Evolutionary conservation across 2,113 vertebrate species (phyloP).

Genomic region (Triplophysa rosa): DNA sequence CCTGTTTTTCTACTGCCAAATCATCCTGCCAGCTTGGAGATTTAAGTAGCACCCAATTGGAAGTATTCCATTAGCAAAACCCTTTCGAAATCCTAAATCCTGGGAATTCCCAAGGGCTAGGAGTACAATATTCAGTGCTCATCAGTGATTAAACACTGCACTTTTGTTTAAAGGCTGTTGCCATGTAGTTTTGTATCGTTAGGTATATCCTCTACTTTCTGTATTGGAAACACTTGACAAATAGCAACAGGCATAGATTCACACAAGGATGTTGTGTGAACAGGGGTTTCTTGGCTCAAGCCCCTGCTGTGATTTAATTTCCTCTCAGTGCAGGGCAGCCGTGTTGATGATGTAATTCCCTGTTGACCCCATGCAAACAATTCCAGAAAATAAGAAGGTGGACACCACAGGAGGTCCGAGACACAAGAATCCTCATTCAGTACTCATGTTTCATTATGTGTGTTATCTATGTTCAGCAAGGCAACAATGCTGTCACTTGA

Average conservation of each 20-base stretch:
- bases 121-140: not conserved
- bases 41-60: slow-evolving; percentile 10
- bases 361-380: slow-evolving; percentile 65
- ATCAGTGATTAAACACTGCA: not conserved
- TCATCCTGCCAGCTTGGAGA: slow-evolving; percentile 6
- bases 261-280: slow-evolving; percentile 51
- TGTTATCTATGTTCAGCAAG: not conserved
- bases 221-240: slow-evolving; percentile 50
- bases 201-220: slow-evolving; percentile 34
- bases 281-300: slow-evolving; percentile 55
- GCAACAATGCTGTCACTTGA: not conserved
- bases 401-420: not conserved
- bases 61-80: not conserved
- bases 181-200: slow-evolving; percentile 46
- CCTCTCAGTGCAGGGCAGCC: slow-evolving; percentile 64
- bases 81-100: not conserved
- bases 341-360: slow-evolving; percentile 70
- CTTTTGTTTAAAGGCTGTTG: slow-evolving; percentile 60
- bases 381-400: slow-evolving; percentile 33
- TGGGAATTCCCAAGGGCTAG: slow-evolving; percentile 22
- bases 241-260: slow-evolving; percentile 49
- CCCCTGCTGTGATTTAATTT: slow-evolving; percentile 76
- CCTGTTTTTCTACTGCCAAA: not conserved
- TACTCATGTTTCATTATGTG: not conserved
- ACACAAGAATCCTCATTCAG: not conserved